Percentiles rank a stretch among this genome's conserved stretches.
Conservation (phyloP, 2,797 vertebrate species). For the Gobionotothen gibberifrons region DNA sequence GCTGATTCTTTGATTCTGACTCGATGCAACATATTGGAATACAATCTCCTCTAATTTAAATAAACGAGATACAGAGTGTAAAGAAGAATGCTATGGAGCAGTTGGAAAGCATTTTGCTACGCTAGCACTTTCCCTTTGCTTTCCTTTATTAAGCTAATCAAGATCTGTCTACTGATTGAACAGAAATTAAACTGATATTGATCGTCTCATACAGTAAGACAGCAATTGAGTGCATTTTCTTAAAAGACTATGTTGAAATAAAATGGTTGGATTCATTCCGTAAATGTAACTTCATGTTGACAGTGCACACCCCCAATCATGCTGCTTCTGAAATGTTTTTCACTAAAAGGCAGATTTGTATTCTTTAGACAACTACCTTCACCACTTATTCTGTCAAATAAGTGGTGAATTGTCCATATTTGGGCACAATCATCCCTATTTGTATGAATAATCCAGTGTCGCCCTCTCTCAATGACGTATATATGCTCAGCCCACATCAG, state of each 20-base stretch:
- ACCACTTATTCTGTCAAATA: background rate
- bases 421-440: background rate
- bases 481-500: background rate
- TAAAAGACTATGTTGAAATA: background rate
- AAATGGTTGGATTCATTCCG: background rate
- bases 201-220: background rate
- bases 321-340: background rate
- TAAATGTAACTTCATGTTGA: background rate
- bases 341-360: background rate
- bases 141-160: background rate
- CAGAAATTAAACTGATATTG: slow-evolving; percentile 2
- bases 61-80: background rate
- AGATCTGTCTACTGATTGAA: background rate
- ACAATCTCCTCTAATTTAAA: slow-evolving; percentile 1
- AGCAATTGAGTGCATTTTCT: slow-evolving; percentile 11
- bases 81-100: background rate
- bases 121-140: slow-evolving; percentile 2
- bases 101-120: background rate
- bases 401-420: background rate
- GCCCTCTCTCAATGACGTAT: background rate
- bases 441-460: background rate
- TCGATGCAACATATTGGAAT: background rate
- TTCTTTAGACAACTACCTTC: background rate
- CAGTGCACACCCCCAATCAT: background rate
- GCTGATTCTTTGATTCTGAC: background rate